These are phyloP conservation scores for Baccha elongata DNA, from an alignment of 2,888 invertebrate species.

Conservation along the genomic window DNA sequence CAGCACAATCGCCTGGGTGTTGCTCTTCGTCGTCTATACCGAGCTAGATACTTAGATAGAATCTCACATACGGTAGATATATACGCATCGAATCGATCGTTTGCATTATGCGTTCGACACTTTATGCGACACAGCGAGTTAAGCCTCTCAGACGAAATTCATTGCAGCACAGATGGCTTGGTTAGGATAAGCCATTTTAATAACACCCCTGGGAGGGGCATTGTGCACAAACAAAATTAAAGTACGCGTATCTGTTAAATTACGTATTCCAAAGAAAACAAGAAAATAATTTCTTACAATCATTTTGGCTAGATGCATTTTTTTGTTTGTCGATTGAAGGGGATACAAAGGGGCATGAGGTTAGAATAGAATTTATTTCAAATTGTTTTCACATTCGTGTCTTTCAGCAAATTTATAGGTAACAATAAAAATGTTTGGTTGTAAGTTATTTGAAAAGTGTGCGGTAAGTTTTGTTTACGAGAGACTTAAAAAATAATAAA, in stretches of 20 bases:
- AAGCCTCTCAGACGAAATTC: conserved; percentile 14
- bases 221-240: conserved; percentile 11
- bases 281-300: conserved; percentile 53
- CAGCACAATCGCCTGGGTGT: conserved; percentile 34
- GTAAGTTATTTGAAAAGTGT: conserved; percentile 11
- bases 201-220: conserved; percentile 68
- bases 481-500: background rate
- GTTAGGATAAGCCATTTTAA: conserved; percentile 62
- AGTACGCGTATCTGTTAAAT: conserved; percentile 9
- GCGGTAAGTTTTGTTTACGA: background rate
- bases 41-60: conserved; percentile 48
- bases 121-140: conserved; percentile 38
- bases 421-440: conserved; percentile 7
- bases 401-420: conserved; percentile 52
- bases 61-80: conserved; percentile 33
- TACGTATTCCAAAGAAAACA: conserved; percentile 15
- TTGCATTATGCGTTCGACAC: conserved; percentile 66
- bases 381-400: conserved; percentile 67
- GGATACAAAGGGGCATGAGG: background rate
- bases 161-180: conserved; percentile 58
- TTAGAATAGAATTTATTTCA: conserved; percentile 50
- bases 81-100: conserved; percentile 60
- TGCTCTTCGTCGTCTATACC: background rate
- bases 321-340: background rate
- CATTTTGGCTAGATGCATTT: conserved; percentile 23